Evolutionary conservation across 1,140 invertebrate genomes (phyloP).

Genomic region (Drosophila kurseongensis): DNA sequence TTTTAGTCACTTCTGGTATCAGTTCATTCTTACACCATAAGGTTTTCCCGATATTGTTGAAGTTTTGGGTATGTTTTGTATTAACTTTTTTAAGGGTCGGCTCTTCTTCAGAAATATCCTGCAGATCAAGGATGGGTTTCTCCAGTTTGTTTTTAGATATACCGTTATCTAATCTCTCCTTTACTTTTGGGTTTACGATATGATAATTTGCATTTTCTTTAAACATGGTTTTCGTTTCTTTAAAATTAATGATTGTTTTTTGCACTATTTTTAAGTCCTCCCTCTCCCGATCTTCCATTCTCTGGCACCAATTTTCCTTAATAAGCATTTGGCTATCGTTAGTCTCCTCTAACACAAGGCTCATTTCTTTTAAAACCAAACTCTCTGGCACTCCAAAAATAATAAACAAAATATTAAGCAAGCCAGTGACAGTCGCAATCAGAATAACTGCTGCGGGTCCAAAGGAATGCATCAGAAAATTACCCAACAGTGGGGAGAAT

Average conservation of each 20-base stretch:
- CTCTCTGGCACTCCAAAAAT: constrained; percentile 99
- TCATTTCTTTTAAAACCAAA: constrained; percentile 93
- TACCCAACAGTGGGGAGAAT: constrained; percentile 97
- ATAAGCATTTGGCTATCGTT: constrained; percentile 85
- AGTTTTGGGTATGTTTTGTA: too few relatives aligned
- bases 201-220: not conserved
- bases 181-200: too few relatives aligned
- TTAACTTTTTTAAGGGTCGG: too few relatives aligned
- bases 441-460: constrained; percentile 97
- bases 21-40: too few relatives aligned
- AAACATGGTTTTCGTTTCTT: too few relatives aligned
- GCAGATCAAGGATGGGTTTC: too few relatives aligned
- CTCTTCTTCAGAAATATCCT: too few relatives aligned
- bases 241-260: not conserved
- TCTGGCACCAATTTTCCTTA: not conserved
- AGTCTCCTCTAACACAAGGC: constrained; percentile 96
- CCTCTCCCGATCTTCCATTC: not conserved
- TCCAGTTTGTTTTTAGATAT: too few relatives aligned
- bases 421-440: constrained; percentile 96
- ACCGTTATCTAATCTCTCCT: too few relatives aligned
- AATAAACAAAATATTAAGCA: constrained; percentile 99
- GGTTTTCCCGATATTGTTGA: too few relatives aligned
- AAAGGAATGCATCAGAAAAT: constrained; percentile 95
- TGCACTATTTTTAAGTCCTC: not conserved
- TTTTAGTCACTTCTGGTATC: too few relatives aligned